These are phyloP conservation scores for Microctenopoma stevenorrisi DNA, from an alignment of 2,797 vertebrate species.

Conservation along the genomic window DNA sequence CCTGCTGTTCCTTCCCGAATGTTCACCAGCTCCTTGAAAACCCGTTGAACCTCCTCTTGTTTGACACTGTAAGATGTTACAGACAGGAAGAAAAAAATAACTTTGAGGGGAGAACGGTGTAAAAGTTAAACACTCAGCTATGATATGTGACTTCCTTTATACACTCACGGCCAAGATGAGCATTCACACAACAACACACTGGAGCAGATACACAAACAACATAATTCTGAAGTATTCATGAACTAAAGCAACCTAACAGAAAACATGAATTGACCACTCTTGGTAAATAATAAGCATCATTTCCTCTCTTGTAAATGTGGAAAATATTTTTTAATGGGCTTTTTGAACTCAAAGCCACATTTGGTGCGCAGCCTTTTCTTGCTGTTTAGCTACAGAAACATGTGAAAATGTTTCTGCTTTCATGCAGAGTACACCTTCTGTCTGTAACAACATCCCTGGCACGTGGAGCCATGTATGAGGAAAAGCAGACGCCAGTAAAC, in stretches of 20 bases:
- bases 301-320: conserved; percentile 37
- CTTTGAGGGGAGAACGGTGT: neutral
- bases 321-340: conserved; percentile 15
- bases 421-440: conserved; percentile 24
- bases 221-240: conserved; percentile 29
- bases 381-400: neutral
- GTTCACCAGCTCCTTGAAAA: conserved; percentile 68
- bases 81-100: conserved; percentile 1
- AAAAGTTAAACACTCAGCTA: neutral
- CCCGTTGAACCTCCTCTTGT: conserved; percentile 74
- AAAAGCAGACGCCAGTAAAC: conserved; percentile 49
- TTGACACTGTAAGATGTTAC: neutral
- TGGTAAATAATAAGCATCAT: conserved; percentile 27
- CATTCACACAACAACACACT: conserved; percentile 34
- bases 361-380: conserved; percentile 9
- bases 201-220: conserved; percentile 39
- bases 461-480: conserved; percentile 42
- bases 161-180: neutral
- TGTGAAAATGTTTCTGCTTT: neutral
- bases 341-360: conserved; percentile 2
- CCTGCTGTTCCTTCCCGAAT: conserved; percentile 8
- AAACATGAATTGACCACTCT: conserved; percentile 11
- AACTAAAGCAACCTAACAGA: conserved; percentile 46
- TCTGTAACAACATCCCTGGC: conserved; percentile 25
- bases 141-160: conserved; percentile 28